phyloP scores from a whole-genome alignment of 2,888 invertebrate species.

The Tachina fera region DNA sequence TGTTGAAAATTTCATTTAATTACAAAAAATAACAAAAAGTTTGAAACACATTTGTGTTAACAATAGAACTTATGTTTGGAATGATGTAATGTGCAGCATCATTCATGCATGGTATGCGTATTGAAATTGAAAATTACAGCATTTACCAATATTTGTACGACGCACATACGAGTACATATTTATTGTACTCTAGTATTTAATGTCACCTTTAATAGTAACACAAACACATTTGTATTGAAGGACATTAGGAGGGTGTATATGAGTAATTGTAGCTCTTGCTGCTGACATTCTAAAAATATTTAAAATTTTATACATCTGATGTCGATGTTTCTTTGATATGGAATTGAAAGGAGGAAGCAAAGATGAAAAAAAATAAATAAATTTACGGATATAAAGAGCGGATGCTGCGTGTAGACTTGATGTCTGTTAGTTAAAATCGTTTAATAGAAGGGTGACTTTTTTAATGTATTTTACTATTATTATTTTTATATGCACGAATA shows the following conservation, averaged over 20 bases:
- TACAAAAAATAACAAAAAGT: conserved; percentile 51
- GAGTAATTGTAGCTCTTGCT: conserved; percentile 29
- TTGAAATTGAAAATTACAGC: conserved; percentile 46
- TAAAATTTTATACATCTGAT: conserved; percentile 61
- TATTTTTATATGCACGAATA: conserved; percentile 19
- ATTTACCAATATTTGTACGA: neutral
- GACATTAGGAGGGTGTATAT: conserved; percentile 2
- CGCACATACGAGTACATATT: no score
- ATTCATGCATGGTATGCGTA: conserved; percentile 23
- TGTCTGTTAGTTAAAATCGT: conserved; percentile 44
- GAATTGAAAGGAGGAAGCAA: conserved; percentile 37
- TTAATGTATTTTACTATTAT: conserved; percentile 18
- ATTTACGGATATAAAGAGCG: conserved; percentile 10
- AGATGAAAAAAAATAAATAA: conserved; percentile 9
- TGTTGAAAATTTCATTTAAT: conserved; percentile 60
- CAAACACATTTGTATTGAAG: conserved; percentile 4
- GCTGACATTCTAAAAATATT: conserved; percentile 35
- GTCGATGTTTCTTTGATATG: conserved; percentile 55
- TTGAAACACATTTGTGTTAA: conserved; percentile 39
- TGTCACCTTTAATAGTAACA: conserved; percentile 53
- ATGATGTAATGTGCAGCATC: conserved; percentile 26
- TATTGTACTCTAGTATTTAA: conserved; percentile 43
- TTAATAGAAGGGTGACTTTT: conserved; percentile 59
- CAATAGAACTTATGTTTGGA: conserved; percentile 45
- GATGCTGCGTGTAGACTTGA: conserved; percentile 53